A percentile compares a stretch with the other conserved stretches of the same genome.
Evolutionary conservation across 2,888 invertebrate species (phyloP).

Genomic region (Drosophila anomelani): DNA sequence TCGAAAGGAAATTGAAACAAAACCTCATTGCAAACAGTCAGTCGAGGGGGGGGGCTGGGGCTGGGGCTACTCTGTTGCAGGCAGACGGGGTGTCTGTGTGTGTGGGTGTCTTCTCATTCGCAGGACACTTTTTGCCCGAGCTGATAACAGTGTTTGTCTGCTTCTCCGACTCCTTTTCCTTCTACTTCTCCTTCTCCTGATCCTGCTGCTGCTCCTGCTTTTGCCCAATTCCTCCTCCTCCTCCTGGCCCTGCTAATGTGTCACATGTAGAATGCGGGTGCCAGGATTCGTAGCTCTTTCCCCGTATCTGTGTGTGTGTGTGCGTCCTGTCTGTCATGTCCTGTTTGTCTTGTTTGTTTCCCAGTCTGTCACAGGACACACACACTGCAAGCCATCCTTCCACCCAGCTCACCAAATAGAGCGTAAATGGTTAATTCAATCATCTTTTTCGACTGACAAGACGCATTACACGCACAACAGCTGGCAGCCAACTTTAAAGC

Average conservation of each 20-base stretch:
- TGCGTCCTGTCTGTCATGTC: constrained; percentile 36
- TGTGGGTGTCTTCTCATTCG: constrained; percentile 53
- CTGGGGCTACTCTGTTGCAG: constrained; percentile 50
- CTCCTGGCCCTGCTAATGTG: constrained; percentile 49
- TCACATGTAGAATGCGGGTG: constrained; percentile 64
- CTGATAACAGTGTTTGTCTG: constrained; percentile 63
- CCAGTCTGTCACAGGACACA: constrained; percentile 17
- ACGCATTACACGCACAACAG: constrained; percentile 39
- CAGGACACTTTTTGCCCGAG: constrained; percentile 65
- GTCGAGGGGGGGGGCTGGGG: neutral
- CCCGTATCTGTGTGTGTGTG: neutral
- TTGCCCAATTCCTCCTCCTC: neutral
- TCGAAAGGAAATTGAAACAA: constrained; percentile 83
- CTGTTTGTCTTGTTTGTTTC: constrained; percentile 44
- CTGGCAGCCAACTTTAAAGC: constrained; percentile 4
- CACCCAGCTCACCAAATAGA: constrained; percentile 60
- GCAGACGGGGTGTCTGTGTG: constrained; percentile 55
- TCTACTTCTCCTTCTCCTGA: neutral
- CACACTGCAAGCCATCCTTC: neutral
- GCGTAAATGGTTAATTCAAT: constrained; percentile 84
- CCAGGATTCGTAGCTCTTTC: constrained; percentile 50
- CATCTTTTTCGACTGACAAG: constrained; percentile 67
- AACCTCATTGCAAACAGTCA: constrained; percentile 76
- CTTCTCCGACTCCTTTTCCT: neutral
- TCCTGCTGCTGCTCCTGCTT: constrained; percentile 10